Base-by-base conservation (phyloP, 2,888 invertebrate species). In the Gari tellinella region DNA sequence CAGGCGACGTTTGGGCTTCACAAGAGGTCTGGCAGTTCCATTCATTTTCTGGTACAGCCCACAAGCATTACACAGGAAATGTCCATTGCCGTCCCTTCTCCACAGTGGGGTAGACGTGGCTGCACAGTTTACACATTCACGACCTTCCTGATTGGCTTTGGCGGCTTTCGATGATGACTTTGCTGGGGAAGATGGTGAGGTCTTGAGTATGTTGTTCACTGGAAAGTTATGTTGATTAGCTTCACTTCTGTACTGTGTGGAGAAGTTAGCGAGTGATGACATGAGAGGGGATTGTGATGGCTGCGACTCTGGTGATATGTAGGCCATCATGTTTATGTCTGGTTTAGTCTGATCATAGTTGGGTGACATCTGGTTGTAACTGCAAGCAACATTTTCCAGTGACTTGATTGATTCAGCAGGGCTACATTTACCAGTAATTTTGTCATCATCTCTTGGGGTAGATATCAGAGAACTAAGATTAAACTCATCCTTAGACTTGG, bases 41-140 rank as follows among this genome's bases (percentile, higher is more conserved):
- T 99, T 99, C 97, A 98, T 98, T 94, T 98, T 98, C 94, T 98
- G 97, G 94, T 99, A 99, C 67, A 98, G 95, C 76, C 99, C 98
- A 93, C 98, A 99, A 70, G 98, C 98, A 94, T 99, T 99, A 94
- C 99, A 99, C 90, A 98, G 94, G 93, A 98, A 98, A 94, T 98
- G 97, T 26, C 98, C 98, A 68, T 97, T 97, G 78, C 97, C 96
- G 93, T 98, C 98, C 85, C 98, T 94, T 75, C 98, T 94, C 98
- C 98, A 98, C 82, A 99, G 94, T 57, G 98, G 98, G 62, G 98
- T 99, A 81, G 96, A 96, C 89, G 97, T 97, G 72, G 97, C 97
- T 73, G 98, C 98, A 92, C 98, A 98, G 93, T 98, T 98, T 37
- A 98, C 97, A 93, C 98, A 98, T 93, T 98, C 98, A 73, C 99